phyloP scores from a whole-genome alignment of 2,888 invertebrate genomes.

The Scaptomyza parva region DNA sequence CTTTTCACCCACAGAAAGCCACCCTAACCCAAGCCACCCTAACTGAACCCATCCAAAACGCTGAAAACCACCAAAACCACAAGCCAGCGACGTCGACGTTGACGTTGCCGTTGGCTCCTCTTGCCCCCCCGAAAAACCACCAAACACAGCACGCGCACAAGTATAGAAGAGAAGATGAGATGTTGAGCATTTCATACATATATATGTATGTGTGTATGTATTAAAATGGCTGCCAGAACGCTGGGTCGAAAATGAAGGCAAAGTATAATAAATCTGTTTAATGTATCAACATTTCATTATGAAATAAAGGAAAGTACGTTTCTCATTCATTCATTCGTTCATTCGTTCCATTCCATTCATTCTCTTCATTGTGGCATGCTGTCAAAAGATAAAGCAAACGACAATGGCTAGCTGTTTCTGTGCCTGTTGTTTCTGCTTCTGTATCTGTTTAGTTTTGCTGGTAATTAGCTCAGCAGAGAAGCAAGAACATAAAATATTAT shows the following conservation, averaged over 20 bases:
- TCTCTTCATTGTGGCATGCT: slow-evolving; percentile 32
- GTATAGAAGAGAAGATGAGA: slow-evolving; percentile 1
- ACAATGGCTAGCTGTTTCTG: slow-evolving; percentile 35
- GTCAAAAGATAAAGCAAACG: slow-evolving; percentile 50
- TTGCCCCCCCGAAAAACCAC: no score
- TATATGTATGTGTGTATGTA: not conserved
- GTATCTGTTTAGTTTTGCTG: slow-evolving; percentile 18
- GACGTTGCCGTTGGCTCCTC: not conserved
- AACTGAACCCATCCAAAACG: not conserved
- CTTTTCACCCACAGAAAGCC: not conserved
- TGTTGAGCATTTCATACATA: slow-evolving; percentile 2
- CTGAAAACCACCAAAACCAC: slow-evolving; percentile 39
- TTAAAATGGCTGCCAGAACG: slow-evolving; percentile 13
- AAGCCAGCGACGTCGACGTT: not conserved
- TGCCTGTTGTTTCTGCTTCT: no score
- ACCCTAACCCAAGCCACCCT: slow-evolving; percentile 12
- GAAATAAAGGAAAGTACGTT: slow-evolving; percentile 25
- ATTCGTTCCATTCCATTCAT: no score
- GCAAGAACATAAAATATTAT: not conserved
- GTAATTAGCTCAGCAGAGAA: slow-evolving; percentile 58
- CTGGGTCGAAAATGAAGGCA: slow-evolving; percentile 28
- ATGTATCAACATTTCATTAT: slow-evolving; percentile 72
- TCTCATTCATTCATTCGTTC: slow-evolving; percentile 4
- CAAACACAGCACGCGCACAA: slow-evolving; percentile 57
- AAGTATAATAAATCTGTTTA: slow-evolving; percentile 76